Conservation (phyloP, 2,797 vertebrate genomes). For the Macropus fuliginosus region DNA sequence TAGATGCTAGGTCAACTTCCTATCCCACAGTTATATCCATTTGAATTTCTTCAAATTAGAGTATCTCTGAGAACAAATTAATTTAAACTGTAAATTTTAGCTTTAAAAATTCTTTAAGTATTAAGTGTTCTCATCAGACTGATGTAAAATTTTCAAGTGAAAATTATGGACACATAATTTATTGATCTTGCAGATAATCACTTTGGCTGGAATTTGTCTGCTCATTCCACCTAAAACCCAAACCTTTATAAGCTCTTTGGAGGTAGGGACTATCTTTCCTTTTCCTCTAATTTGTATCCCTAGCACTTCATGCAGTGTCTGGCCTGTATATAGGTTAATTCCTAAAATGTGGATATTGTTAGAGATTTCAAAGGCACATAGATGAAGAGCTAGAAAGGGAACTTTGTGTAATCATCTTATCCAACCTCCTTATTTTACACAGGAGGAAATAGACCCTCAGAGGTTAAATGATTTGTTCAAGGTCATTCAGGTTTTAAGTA, state of each 20-base stretch:
- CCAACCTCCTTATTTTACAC: neutral
- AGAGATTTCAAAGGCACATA: neutral
- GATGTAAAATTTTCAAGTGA: conserved; percentile 7
- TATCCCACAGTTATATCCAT: no score
- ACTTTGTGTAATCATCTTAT: neutral
- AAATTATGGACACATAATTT: neutral
- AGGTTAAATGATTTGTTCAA: neutral
- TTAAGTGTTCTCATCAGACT: neutral
- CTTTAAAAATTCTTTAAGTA: neutral
- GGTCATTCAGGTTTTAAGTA: neutral
- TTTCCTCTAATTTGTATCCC: neutral
- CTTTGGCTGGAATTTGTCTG: neutral
- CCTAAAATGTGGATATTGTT: neutral
- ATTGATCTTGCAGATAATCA: neutral
- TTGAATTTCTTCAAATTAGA: neutral
- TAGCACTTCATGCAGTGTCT: neutral
- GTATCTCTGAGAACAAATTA: neutral
- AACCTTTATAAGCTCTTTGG: neutral
- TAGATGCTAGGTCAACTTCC: conserved; percentile 1
- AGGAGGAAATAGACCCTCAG: neutral
- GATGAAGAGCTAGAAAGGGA: neutral
- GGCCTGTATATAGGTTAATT: neutral
- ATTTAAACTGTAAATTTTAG: conserved; percentile 11
- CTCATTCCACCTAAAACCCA: neutral
- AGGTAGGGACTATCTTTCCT: neutral